Evolutionary conservation across 1,140 invertebrate genomes (phyloP).

Genomic region (Papilio xuthus): DNA sequence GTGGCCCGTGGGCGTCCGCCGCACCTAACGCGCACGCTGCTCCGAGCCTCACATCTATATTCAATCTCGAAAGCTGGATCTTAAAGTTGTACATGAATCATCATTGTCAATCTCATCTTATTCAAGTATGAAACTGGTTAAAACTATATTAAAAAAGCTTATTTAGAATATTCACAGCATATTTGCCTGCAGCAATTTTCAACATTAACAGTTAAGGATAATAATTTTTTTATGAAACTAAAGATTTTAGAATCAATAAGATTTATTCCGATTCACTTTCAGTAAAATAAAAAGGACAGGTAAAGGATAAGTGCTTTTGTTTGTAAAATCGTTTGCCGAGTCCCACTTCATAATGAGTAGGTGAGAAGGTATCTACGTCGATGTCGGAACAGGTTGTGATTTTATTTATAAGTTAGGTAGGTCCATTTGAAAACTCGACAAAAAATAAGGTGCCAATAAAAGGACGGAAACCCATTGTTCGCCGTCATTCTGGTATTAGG

Average conservation of each 20-base stretch:
- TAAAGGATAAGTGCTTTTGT: conserved; percentile 13
- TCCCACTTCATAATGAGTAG: conserved; percentile 33
- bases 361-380: conserved; percentile 38
- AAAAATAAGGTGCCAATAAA: conserved; percentile 82
- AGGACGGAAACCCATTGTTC: conserved; percentile 80
- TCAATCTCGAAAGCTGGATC: conserved; percentile 36
- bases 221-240: not conserved
- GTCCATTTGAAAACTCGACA: conserved; percentile 69
- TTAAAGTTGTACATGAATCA: conserved; percentile 33
- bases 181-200: not conserved
- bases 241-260: not conserved
- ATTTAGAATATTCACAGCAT: not conserved
- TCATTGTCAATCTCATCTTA: conserved; percentile 29
- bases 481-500: conserved; percentile 75
- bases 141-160: no score
- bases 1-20: conserved; percentile 66
- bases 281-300: conserved; percentile 14
- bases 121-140: not conserved
- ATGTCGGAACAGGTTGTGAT: conserved; percentile 73
- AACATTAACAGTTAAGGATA: not conserved
- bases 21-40: conserved; percentile 47
- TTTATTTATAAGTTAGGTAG: conserved; percentile 69
- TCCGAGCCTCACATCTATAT: conserved; percentile 30
- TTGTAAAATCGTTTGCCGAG: conserved; percentile 25
- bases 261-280: not conserved